A percentile compares a stretch with the other conserved stretches of the same genome.
Evolutionary conservation across 2,797 vertebrate genomes (phyloP).

Genomic region (Melopsittacus undulatus): DNA sequence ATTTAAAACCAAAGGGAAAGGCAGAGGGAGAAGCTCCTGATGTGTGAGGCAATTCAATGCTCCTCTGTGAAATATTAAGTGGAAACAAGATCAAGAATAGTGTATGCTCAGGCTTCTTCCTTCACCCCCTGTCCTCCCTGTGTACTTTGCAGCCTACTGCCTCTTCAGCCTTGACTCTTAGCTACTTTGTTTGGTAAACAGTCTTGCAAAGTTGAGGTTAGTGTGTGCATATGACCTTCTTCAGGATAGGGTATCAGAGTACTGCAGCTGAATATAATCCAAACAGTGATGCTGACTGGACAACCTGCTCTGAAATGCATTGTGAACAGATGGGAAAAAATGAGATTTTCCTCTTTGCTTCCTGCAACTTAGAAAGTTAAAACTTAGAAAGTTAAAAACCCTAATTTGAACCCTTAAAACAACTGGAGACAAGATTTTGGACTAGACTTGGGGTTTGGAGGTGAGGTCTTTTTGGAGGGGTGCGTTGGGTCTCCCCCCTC

Average conservation of each 20-base stretch:
- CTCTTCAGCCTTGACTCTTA: not conserved
- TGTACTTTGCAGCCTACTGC: not conserved
- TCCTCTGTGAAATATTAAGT: not conserved
- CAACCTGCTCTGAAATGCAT: not conserved
- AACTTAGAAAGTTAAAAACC: too few species aligned
- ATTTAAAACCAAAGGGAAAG: not conserved
- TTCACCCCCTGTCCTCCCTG: not conserved
- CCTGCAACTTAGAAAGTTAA: not conserved
- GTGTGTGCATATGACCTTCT: not conserved
- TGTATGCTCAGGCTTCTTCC: not conserved
- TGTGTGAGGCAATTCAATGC: fast-evolving
- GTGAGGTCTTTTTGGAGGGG: not conserved
- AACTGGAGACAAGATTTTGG: not conserved
- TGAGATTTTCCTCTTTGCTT: not conserved
- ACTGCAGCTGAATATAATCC: not conserved
- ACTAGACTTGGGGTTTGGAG: not conserved
- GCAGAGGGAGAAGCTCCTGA: not conserved
- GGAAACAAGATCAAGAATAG: not conserved
- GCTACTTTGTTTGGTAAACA: not conserved
- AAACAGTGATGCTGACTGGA: not conserved
- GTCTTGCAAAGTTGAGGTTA: not conserved
- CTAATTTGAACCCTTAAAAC: too few species aligned
- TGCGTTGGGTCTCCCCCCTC: not conserved
- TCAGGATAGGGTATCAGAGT: not conserved
- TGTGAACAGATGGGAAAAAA: not conserved